Evolutionary conservation across 2,888 invertebrate species (phyloP).

Genomic region (Xestia c-nigrum): DNA sequence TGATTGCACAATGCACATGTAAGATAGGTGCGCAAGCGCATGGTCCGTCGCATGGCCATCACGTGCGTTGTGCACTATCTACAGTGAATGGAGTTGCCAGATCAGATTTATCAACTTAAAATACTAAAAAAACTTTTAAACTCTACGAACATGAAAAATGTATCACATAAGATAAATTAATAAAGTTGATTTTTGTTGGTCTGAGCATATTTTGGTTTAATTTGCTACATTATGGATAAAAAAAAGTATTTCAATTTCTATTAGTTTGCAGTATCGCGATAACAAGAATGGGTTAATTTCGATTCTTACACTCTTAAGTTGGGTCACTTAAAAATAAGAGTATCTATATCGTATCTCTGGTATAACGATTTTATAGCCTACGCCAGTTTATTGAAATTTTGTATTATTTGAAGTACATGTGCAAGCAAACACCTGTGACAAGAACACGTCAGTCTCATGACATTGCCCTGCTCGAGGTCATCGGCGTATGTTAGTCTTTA

Average conservation of each 20-base stretch:
- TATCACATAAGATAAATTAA: not conserved
- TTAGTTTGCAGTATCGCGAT: not conserved
- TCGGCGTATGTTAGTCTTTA: too few species aligned
- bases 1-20: conserved; percentile 11
- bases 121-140: not conserved
- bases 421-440: not conserved
- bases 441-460: not conserved
- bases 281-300: not conserved
- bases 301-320: not conserved
- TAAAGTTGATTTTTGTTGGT: not conserved
- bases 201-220: not conserved
- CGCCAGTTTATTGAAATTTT: not conserved
- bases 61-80: not conserved
- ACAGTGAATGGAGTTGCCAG: not conserved
- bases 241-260: not conserved
- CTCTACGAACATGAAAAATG: not conserved
- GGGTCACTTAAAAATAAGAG: not conserved
- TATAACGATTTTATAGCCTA: not conserved
- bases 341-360: not conserved
- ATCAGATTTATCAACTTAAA: not conserved
- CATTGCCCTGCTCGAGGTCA: not conserved
- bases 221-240: not conserved
- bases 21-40: conserved; percentile 11
- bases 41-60: conserved; percentile 1
- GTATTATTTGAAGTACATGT: too few species aligned